phyloP scores from a whole-genome alignment of 1,140 invertebrate genomes.

The Camponotus floridanus region DNA sequence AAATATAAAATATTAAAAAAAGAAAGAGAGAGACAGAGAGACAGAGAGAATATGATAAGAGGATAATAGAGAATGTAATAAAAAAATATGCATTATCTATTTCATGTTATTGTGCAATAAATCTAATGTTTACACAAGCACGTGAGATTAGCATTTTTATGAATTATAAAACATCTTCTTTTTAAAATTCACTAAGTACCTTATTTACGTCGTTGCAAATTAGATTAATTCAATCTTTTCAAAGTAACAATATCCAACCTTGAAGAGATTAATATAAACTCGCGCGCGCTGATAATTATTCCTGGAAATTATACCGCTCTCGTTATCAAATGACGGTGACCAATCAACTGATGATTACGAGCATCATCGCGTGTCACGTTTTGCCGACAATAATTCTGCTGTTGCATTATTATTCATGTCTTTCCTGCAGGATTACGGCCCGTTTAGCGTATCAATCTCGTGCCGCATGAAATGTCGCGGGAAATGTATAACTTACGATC shows the following conservation, averaged over 20 bases:
- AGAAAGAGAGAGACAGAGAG: no score
- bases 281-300: slow-evolving; percentile 19
- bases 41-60: no score
- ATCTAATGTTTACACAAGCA: no score
- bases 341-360: slow-evolving; percentile 45
- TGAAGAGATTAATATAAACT: slow-evolving; percentile 18
- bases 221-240: background rate
- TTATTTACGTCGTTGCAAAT: background rate
- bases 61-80: no score
- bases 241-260: background rate
- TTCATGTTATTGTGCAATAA: no score
- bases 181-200: background rate
- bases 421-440: slow-evolving; percentile 28
- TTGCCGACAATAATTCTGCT: slow-evolving; percentile 29
- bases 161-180: no score
- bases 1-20: no score
- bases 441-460: slow-evolving; percentile 21
- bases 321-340: slow-evolving; percentile 39
- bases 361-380: slow-evolving; percentile 39
- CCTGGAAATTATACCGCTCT: slow-evolving; percentile 37
- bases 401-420: slow-evolving; percentile 58
- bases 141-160: no score
- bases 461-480: background rate
- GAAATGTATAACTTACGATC: slow-evolving; percentile 2
- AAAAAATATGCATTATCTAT: no score